Base-by-base conservation (phyloP, 2,797 vertebrate genomes). In the Petrocephalus sullivani region DNA sequence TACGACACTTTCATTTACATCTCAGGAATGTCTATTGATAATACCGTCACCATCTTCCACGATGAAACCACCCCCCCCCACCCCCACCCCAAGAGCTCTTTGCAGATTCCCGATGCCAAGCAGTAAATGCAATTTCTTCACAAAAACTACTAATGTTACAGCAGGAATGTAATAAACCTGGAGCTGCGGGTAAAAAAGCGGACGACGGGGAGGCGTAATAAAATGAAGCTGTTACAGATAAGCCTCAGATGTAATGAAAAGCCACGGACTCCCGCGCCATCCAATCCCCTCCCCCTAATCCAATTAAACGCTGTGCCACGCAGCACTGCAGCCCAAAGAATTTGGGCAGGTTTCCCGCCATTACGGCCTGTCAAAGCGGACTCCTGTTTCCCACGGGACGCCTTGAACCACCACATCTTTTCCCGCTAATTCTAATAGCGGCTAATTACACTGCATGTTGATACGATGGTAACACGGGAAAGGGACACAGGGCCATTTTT, bases 91-190 rank as follows among this genome's bases (percentile, higher is more conserved):
- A 49, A 8, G 19, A 46, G 75, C 75, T 49, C 41, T 81, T 81
- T 81, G 41, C 33, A 49, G 16, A 81, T 49, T 81, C 19, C 6
- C 14, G 8, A 41, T 8, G 41, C 41, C 75, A n/a, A 46, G 51
- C 49, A 23, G 81, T 53, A 58, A 86, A 86, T 37, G 54, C 84
- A 58, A 41, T 86, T 60, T 86, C 56, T 86, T 58, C 84, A 60
- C 23, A 86, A 58, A 37, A 57, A 86, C 84, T 86, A 41, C 53
- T 58, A 86, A 58, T 86, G 84, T 41, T 86, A 41, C 81, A n/a
- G 49, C 56, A 19, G 56, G 56, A 86, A 86, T 86, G 84, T 60
- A 58, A 56, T 58, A 57, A 57, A 60, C 84, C 54, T 60, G 56
- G 33, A 60, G 84, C 49, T 2, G 81, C 46, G 51, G 23, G 46